phyloP scores from a whole-genome alignment of 1,140 invertebrate species.

The Halesus radiatus region DNA sequence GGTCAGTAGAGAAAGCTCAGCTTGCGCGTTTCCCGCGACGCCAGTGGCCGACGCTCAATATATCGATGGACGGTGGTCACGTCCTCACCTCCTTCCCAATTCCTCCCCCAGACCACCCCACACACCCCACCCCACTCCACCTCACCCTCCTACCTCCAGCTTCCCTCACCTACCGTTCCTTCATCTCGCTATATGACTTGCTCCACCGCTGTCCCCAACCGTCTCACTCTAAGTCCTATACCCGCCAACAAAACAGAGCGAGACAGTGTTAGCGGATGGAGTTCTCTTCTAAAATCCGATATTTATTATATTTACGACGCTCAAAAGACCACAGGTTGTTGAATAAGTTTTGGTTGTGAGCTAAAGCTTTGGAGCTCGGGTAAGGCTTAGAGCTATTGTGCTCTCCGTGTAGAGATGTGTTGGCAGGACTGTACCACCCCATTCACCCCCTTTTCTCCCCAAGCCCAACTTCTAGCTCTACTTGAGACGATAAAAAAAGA shows the following conservation, averaged over 20 bases:
- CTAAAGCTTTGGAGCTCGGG: constrained; percentile 61
- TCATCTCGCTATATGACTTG: constrained; percentile 52
- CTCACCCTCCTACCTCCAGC: constrained; percentile 53
- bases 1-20: constrained; percentile 46
- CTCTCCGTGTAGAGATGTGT: constrained; percentile 50
- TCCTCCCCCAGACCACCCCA: constrained; percentile 55
- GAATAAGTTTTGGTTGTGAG: constrained; percentile 69
- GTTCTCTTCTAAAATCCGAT: constrained; percentile 63
- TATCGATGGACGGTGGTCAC: constrained; percentile 69
- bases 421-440: constrained; percentile 32
- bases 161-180: constrained; percentile 40
- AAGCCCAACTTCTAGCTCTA: not conserved
- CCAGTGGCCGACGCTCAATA: constrained; percentile 67
- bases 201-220: constrained; percentile 56
- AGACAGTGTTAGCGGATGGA: constrained; percentile 41
- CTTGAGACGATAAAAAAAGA: constrained; percentile 57
- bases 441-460: not conserved
- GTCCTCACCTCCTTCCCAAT: constrained; percentile 67
- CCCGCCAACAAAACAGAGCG: constrained; percentile 32
- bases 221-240: constrained; percentile 61
- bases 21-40: constrained; percentile 50
- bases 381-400: constrained; percentile 56
- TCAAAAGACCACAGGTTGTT: constrained; percentile 71
- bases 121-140: constrained; percentile 57
- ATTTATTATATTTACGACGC: constrained; percentile 72